Evolutionary conservation across 2,888 invertebrate genomes (phyloP).

Genomic region (Adineta ricciae): DNA sequence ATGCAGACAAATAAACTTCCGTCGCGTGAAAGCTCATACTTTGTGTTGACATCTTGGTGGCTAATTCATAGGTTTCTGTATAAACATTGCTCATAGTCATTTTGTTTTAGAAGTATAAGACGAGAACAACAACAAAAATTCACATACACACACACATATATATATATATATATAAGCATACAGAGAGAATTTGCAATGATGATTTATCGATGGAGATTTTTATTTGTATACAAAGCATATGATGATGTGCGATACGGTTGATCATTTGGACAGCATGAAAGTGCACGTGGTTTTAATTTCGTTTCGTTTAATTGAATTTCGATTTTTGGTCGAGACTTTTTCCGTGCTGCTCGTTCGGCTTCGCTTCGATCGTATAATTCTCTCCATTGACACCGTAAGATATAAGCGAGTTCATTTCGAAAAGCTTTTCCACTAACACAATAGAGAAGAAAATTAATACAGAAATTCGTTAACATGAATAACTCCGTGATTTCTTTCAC

Average conservation of each 20-base stretch:
- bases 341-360: neutral
- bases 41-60: too few species aligned
- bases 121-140: too few species aligned
- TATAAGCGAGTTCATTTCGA: neutral
- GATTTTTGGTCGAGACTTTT: neutral
- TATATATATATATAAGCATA: neutral
- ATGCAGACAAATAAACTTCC: too few species aligned
- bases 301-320: neutral
- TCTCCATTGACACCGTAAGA: neutral
- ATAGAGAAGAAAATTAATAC: slow-evolving; percentile 7
- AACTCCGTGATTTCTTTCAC: slow-evolving; percentile 3
- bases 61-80: too few species aligned
- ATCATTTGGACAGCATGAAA: neutral
- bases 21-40: too few species aligned
- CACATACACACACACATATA: too few species aligned
- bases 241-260: neutral
- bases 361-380: neutral
- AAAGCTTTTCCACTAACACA: slow-evolving; percentile 16
- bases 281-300: neutral
- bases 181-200: neutral
- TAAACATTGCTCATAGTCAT: too few species aligned
- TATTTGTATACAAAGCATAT: neutral
- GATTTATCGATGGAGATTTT: neutral
- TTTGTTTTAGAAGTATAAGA: too few species aligned
- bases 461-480: slow-evolving; percentile 6